phyloP scores from a whole-genome alignment of 2,797 vertebrate genomes.

The Pseudomugil gertrudae region DNA sequence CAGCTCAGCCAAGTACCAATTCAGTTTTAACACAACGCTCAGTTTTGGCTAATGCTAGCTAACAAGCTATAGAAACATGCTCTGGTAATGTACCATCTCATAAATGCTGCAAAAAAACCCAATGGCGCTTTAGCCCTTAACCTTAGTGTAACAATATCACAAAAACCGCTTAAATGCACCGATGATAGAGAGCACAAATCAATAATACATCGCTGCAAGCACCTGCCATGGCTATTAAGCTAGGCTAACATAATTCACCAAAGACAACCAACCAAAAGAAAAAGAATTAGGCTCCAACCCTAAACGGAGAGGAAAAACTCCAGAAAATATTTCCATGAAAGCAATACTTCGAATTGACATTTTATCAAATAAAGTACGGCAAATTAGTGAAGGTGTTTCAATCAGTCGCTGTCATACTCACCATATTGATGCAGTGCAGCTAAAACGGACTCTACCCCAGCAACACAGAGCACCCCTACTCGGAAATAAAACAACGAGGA shows the following conservation, averaged over 20 bases:
- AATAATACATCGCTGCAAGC: constrained; percentile 21
- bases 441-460: constrained; percentile 74
- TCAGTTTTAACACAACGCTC: neutral
- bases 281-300: neutral
- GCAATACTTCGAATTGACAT: neutral
- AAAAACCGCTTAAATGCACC: neutral
- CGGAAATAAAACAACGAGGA: constrained; percentile 79
- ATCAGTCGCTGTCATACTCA: constrained; percentile 68
- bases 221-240: constrained; percentile 49
- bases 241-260: constrained; percentile 34
- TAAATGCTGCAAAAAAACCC: neutral
- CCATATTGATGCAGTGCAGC: constrained; percentile 83
- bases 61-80: constrained; percentile 33
- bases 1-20: neutral
- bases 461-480: constrained; percentile 77
- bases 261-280: neutral
- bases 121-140: neutral
- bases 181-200: neutral
- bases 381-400: neutral
- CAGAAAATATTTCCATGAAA: neutral
- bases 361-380: neutral
- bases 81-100: neutral
- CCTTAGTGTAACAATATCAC: neutral
- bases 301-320: neutral
- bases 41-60: constrained; percentile 21